A percentile compares a stretch with the other conserved stretches of the same genome.
Evolutionary conservation across 2,797 vertebrate genomes (phyloP).

Genomic region (Halcyon badia): DNA sequence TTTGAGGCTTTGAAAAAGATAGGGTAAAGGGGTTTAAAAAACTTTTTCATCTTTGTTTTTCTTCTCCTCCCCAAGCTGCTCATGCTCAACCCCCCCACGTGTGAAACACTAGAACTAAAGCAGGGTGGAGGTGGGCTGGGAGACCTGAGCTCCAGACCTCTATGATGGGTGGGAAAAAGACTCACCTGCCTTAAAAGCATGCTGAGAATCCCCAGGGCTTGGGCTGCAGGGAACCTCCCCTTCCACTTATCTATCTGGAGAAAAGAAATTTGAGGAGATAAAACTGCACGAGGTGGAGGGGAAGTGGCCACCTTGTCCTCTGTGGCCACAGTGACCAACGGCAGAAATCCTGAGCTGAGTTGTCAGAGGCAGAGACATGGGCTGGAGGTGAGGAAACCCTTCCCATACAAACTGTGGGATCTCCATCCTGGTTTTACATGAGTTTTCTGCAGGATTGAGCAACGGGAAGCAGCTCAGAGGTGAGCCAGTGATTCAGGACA

Average conservation of each 20-base stretch:
- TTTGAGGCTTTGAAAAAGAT: not conserved
- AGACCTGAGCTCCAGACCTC: not conserved
- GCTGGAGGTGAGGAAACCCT: not conserved
- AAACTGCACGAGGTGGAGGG: not conserved
- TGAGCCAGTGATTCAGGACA: not conserved
- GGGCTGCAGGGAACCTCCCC: not conserved
- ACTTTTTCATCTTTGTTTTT: not conserved
- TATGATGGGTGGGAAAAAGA: not conserved
- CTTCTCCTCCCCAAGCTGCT: not conserved
- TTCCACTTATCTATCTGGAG: not conserved
- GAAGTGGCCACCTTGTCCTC: not conserved
- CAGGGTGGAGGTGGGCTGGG: not conserved
- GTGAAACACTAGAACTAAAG: not conserved
- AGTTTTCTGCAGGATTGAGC: not conserved
- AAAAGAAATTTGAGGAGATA: not conserved
- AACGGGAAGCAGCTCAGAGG: not conserved
- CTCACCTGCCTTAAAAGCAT: not conserved
- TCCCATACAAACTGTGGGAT: not conserved
- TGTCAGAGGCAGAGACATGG: rapidly evolving
- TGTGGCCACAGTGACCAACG: rapidly evolving
- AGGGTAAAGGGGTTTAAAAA: not conserved
- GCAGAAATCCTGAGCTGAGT: not conserved
- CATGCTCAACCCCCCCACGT: rapidly evolving
- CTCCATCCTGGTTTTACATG: not conserved
- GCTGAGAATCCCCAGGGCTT: not conserved